Evolutionary conservation across 2,113 vertebrate genomes (phyloP).

Genomic region (Benthochromis sp.): DNA sequence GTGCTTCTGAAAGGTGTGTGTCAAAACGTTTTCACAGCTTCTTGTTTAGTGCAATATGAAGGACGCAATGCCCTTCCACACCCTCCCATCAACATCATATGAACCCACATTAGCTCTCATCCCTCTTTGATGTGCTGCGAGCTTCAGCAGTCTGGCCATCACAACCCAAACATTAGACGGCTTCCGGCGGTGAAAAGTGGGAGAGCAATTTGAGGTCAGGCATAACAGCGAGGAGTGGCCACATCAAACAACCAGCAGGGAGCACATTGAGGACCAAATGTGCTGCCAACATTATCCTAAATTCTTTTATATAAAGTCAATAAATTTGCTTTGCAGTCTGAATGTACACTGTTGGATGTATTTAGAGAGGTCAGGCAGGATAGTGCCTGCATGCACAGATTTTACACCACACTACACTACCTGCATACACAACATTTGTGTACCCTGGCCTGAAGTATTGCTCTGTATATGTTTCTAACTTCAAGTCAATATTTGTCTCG

Average conservation of each 20-base stretch:
- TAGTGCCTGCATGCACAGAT: background rate
- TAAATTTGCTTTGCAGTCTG: background rate
- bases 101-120: slow-evolving; percentile 36
- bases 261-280: slow-evolving; percentile 13
- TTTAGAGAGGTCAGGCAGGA: background rate
- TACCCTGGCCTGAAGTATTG: background rate
- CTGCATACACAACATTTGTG: background rate
- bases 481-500: background rate
- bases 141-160: slow-evolving; percentile 16
- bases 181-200: slow-evolving; percentile 29
- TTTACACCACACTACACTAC: background rate
- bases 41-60: slow-evolving; percentile 25
- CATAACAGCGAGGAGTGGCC: slow-evolving; percentile 26
- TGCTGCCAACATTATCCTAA: slow-evolving; percentile 6
- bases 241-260: slow-evolving; percentile 45
- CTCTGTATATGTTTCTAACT: background rate
- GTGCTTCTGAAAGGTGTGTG: background rate
- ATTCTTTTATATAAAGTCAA: slow-evolving; percentile 1
- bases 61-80: slow-evolving; percentile 35
- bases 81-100: slow-evolving; percentile 28
- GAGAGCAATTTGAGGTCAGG: slow-evolving; percentile 46
- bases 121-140: slow-evolving; percentile 36
- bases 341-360: background rate
- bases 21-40: slow-evolving; percentile 5
- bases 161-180: slow-evolving; percentile 38